These are phyloP conservation scores for Sesia apiformis DNA, from an alignment of 2,888 invertebrate genomes.

Conservation along the genomic window DNA sequence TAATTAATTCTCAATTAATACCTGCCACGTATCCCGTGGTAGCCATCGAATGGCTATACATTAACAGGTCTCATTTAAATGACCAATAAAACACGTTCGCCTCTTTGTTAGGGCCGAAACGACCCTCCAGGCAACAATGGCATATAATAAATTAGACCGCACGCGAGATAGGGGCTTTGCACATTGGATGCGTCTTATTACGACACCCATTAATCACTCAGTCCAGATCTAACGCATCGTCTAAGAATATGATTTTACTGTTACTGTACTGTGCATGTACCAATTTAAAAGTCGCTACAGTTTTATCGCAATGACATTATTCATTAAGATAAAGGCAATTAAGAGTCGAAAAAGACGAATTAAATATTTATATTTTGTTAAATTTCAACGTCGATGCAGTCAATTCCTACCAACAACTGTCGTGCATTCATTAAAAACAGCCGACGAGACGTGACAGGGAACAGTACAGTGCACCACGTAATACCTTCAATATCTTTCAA, in stretches of 20 bases:
- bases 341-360: neutral
- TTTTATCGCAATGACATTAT: too few relatives aligned
- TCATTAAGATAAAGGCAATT: too few relatives aligned
- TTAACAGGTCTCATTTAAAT: neutral
- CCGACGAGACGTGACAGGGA: conserved; percentile 11
- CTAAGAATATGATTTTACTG: too few relatives aligned
- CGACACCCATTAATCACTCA: too few relatives aligned
- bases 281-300: too few relatives aligned
- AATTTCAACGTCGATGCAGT: neutral
- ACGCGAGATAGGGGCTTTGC: neutral
- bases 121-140: neutral
- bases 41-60: neutral
- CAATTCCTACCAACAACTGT: conserved; percentile 21
- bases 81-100: neutral
- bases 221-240: too few relatives aligned
- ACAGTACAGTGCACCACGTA: neutral
- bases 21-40: neutral
- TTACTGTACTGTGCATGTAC: too few relatives aligned
- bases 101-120: neutral
- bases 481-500: neutral
- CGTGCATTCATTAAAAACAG: conserved; percentile 44
- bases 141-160: neutral
- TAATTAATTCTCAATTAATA: neutral
- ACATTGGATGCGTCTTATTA: too few relatives aligned
- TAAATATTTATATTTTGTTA: neutral